Conservation (phyloP, 1,140 invertebrate genomes). For the Theocolax elegans region DNA sequence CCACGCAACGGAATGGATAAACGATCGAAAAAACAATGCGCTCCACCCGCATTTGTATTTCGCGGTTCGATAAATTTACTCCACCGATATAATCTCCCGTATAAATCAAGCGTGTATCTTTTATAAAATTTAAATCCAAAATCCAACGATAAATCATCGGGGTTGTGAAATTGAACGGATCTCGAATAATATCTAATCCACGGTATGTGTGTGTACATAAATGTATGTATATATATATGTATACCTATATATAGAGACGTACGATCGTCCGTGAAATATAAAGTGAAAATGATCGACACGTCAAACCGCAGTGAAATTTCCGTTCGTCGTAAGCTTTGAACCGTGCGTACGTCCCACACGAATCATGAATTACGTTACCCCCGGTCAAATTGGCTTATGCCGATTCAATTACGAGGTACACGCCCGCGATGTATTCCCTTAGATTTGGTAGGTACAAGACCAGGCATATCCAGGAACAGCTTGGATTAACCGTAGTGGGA, state of each 20-base stretch:
- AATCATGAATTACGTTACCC: too few relatives aligned
- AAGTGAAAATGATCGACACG: slow-evolving; percentile 17
- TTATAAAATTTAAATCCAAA: slow-evolving; percentile 29
- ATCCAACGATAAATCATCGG: slow-evolving; percentile 9
- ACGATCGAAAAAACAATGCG: too few relatives aligned
- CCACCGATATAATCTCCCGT: slow-evolving; percentile 1
- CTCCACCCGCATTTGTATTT: not conserved
- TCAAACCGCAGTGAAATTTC: not conserved
- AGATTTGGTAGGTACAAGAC: not conserved
- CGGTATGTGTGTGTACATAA: too few relatives aligned
- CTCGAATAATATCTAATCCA: slow-evolving; percentile 13
- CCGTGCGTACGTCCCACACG: not conserved
- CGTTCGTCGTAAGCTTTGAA: slow-evolving; percentile 1
- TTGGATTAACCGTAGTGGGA: not conserved
- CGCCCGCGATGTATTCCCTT: not conserved
- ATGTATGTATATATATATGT: too few relatives aligned
- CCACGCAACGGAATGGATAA: too few relatives aligned
- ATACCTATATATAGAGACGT: too few relatives aligned
- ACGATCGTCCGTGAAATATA: not conserved
- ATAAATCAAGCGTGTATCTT: slow-evolving; percentile 23
- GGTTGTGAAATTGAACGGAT: not conserved
- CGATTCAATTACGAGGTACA: slow-evolving; percentile 9
- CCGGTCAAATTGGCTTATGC: slow-evolving; percentile 14
- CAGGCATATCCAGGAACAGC: not conserved
- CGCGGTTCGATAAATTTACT: slow-evolving; percentile 6